Conservation (phyloP, 2,113 vertebrate genomes). For the Arenaria interpres region DNA sequence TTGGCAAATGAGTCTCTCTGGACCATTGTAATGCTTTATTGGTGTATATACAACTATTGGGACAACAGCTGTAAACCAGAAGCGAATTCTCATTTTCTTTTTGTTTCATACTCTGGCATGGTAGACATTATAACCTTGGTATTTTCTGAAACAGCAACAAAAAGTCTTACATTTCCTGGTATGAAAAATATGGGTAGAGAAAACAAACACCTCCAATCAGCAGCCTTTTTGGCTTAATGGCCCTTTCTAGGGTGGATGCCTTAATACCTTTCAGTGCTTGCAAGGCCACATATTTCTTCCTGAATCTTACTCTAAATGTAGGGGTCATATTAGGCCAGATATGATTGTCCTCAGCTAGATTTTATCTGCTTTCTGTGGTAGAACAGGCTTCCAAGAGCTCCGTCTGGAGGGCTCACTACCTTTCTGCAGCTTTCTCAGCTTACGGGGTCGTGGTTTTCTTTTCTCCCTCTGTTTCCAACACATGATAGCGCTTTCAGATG, state of each 20-base stretch:
- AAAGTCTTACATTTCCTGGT: slow-evolving; percentile 20
- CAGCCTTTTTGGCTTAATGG: not conserved
- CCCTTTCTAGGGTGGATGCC: not conserved
- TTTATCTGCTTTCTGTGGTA: slow-evolving; percentile 23
- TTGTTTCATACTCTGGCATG: slow-evolving; percentile 25
- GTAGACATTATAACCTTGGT: slow-evolving; percentile 7
- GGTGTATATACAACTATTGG: slow-evolving; percentile 34
- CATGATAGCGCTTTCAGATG: not conserved
- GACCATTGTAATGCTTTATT: slow-evolving; percentile 39
- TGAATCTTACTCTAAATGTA: slow-evolving; percentile 3
- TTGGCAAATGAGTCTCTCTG: slow-evolving; percentile 44
- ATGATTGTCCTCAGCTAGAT: slow-evolving; percentile 33
- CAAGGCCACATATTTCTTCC: slow-evolving; percentile 17
- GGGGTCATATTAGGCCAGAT: slow-evolving; percentile 32
- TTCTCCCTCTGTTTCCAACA: not conserved
- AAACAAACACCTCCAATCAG: slow-evolving; percentile 34
- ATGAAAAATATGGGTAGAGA: slow-evolving; percentile 19
- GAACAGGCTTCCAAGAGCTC: slow-evolving; percentile 16
- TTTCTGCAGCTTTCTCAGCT: slow-evolving; percentile 34
- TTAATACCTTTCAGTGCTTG: slow-evolving; percentile 18
- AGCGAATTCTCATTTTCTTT: slow-evolving; percentile 35
- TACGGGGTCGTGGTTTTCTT: not conserved
- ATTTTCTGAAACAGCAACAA: slow-evolving; percentile 40
- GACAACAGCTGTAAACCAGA: slow-evolving; percentile 61
- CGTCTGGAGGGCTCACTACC: not conserved